Base-by-base conservation (phyloP, 2,797 vertebrate species). In the Myotis vivesi region DNA sequence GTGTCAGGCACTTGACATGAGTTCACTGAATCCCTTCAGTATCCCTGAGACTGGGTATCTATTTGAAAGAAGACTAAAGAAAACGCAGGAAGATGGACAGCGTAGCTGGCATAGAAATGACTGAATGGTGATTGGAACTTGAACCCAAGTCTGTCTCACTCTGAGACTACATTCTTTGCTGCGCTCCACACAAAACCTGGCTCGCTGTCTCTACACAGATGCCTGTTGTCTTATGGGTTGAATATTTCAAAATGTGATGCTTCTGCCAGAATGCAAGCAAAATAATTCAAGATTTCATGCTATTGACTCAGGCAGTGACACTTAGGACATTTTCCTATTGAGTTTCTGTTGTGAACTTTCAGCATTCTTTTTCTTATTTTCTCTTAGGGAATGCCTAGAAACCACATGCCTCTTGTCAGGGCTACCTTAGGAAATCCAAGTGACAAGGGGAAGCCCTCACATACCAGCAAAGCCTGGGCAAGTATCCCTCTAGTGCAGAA, bases 121-220 rank as follows among this genome's bases (percentile, higher is more conserved):
- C 66, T 33, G 13, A 95, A 41, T 22, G 68, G 71, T 95, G 38
- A 92, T 59, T 84, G 92, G 59, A 93, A 93, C 28, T 77, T 77
- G 82, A 94, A 85, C 66, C 49, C 55, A 62, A 81, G 64, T 80
- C 73, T 92, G 36, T 68, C 84, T 94, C 8, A 2, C 69, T 89
- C 22, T 57, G 51, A 82, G 20, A 64, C 25, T 11, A 82, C 12
- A 30, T 77, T 64, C 36, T 83, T 95, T 73, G 28, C 81, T 57
- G 30, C 44, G 53, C 19, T 72, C 44, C 62, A 46, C n/a, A 77
- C 82, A 57, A 82, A 81, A 76, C 33, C 19, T 20, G n/a, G 44
- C 23, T 71, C 22, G 23, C 22, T 62, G 49, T 55, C 46, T 94
- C 68, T 59, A 41, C 73, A 46, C 23, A 68, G 73, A 86, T 49